phyloP scores from a whole-genome alignment of 2,888 invertebrate species.

The Callimorpha dominula region DNA sequence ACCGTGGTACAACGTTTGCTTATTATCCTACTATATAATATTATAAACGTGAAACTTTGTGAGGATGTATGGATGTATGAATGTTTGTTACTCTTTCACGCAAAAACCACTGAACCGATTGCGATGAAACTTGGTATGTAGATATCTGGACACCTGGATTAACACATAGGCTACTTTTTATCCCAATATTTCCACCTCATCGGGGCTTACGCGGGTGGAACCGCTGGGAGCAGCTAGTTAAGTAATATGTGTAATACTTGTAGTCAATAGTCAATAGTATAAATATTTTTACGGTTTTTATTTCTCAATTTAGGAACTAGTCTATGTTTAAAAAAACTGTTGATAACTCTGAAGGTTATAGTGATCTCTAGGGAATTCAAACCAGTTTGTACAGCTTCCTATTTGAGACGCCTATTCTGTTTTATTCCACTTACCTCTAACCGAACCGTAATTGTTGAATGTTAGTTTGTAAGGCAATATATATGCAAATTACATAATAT shows the following conservation, averaged over 20 bases:
- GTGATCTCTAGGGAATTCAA: conserved; percentile 19
- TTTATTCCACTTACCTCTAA: background rate
- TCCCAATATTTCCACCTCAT: too few relatives aligned
- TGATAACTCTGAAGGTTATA: conserved; percentile 6
- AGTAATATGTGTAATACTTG: conserved; percentile 4
- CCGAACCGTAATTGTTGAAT: background rate
- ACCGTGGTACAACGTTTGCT: conserved; percentile 4
- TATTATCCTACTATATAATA: too few relatives aligned
- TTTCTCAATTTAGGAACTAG: conserved; percentile 5
- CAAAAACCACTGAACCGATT: too few relatives aligned
- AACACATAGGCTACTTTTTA: too few relatives aligned
- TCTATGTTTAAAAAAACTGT: conserved; percentile 8
- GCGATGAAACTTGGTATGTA: too few relatives aligned
- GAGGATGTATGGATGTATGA: too few relatives aligned
- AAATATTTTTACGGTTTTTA: conserved; percentile 11
- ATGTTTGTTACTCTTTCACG: too few relatives aligned
- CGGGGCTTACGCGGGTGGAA: too few relatives aligned
- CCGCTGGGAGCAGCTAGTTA: too few relatives aligned
- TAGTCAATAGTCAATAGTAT: conserved; percentile 2
- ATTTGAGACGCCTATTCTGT: conserved; percentile 18
- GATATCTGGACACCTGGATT: too few relatives aligned
- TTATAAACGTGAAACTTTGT: too few relatives aligned
- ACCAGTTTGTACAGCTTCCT: conserved; percentile 10
- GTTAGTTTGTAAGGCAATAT: background rate
- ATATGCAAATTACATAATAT: too few relatives aligned